Evolutionary conservation across 2,888 invertebrate species (phyloP).

Genomic region (Drosophila percnosoma): DNA sequence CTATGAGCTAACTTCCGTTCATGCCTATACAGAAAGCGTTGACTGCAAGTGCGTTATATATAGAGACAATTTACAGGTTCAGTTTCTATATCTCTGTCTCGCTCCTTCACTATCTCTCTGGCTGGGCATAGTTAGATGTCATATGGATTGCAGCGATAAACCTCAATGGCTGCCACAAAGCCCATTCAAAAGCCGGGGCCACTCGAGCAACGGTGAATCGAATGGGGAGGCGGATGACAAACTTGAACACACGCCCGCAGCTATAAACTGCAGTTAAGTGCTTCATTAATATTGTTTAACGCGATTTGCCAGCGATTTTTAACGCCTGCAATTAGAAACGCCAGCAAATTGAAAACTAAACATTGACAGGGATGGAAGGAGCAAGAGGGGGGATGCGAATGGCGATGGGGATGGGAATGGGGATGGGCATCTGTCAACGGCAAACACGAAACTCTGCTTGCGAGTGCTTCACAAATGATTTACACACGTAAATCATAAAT

Average conservation of each 20-base stretch:
- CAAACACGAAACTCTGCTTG: constrained; percentile 42
- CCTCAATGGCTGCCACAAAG: constrained; percentile 34
- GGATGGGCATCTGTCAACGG: constrained; percentile 51
- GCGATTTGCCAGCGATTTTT: constrained; percentile 62
- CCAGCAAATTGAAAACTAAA: constrained; percentile 61
- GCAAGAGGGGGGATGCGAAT: neutral
- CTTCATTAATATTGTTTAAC: constrained; percentile 60
- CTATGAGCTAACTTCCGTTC: neutral
- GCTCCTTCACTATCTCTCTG: neutral
- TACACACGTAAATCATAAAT: constrained; percentile 79
- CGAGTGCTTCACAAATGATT: constrained; percentile 73
- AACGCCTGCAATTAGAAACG: constrained; percentile 72
- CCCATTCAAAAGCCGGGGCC: constrained; percentile 13
- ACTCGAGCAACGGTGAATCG: constrained; percentile 27
- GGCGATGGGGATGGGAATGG: neutral
- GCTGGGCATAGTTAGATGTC: constrained; percentile 27
- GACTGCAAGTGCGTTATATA: neutral
- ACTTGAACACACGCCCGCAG: constrained; percentile 65
- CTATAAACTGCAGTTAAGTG: constrained; percentile 69
- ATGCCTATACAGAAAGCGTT: neutral
- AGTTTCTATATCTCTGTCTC: constrained; percentile 5
- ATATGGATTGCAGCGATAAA: constrained; percentile 31
- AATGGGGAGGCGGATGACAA: constrained; percentile 22
- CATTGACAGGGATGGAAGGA: constrained; percentile 3
- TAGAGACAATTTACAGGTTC: neutral